Base-by-base conservation (phyloP, 2,888 invertebrate genomes). In the Altica lythri region DNA sequence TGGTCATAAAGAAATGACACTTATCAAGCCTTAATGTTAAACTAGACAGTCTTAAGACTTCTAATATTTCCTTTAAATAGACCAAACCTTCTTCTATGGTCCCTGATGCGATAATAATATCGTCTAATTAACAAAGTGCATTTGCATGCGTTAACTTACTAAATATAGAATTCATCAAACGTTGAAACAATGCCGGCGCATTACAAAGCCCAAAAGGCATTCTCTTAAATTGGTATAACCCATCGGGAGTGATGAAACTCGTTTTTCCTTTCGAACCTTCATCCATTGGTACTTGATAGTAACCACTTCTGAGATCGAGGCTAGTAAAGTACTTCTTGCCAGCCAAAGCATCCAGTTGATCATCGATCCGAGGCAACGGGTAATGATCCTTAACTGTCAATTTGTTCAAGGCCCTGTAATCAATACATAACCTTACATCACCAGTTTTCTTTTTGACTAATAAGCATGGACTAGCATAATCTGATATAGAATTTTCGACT, bases 181-280 rank as follows among this genome's bases (percentile, higher is more conserved):
- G n/a, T n/a, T n/a, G n/a, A n/a, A n/a, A n/a, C n/a, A n/a, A n/a
- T n/a, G n/a, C n/a, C n/a, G n/a, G n/a, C n/a, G n/a, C n/a, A n/a
- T n/a, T n/a, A n/a, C n/a, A n/a, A n/a, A n/a, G n/a, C n/a, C n/a
- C n/a, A n/a, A n/a, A n/a, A n/a, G n/a, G n/a, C n/a, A 69, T 61
- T 4, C 57, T 25, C 1, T 60, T 22, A 48, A 58, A 70, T 55
- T 71, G 64, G 32, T 58, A 72, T 4, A 65, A 53, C 2, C 70
- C 69, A 40, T 69, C 68, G 0, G 66, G 67, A 1, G 68, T 72
- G 2, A 63, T 61, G 29, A 71, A 68, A 0, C 66, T 71, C 0
- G 70, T 74, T 43, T 69, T 69, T 1, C 35, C 49, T 2, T 66
- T 61, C 10, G 68, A 66, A 1, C 60, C 59, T 32, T 55, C 34